Conservation (phyloP, 2,888 invertebrate genomes). For the Caradrina clavipalpis region DNA sequence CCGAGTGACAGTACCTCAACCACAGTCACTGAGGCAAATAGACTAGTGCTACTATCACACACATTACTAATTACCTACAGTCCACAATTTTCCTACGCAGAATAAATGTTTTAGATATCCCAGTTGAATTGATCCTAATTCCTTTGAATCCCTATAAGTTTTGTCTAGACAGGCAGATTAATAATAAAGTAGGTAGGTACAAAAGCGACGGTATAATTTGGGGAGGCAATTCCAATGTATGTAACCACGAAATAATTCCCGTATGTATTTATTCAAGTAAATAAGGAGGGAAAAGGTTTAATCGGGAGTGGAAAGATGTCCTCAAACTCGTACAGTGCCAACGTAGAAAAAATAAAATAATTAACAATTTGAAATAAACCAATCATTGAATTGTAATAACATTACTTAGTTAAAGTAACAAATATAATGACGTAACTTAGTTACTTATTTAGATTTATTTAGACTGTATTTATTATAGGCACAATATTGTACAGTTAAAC, state of each 20-base stretch:
- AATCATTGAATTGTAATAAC: slow-evolving; percentile 64
- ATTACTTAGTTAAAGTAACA: slow-evolving; percentile 61
- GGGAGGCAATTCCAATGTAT: neutral
- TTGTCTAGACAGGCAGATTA: neutral
- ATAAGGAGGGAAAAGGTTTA: too few relatives aligned
- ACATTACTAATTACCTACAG: too few relatives aligned
- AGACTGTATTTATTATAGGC: slow-evolving; percentile 55
- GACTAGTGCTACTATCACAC: too few relatives aligned
- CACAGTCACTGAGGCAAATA: too few relatives aligned
- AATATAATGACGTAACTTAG: slow-evolving; percentile 69
- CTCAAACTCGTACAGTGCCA: slow-evolving; percentile 63
- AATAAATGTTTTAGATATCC: too few relatives aligned
- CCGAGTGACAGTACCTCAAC: too few relatives aligned
- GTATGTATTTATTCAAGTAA: neutral
- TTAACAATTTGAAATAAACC: slow-evolving; percentile 53
- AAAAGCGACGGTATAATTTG: neutral
- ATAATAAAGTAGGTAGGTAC: neutral
- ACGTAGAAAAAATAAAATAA: slow-evolving; percentile 53
- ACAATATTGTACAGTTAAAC: slow-evolving; percentile 63
- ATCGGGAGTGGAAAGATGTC: slow-evolving; percentile 14
- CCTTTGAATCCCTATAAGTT: slow-evolving; percentile 1
- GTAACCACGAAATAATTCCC: neutral
- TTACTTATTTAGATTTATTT: slow-evolving; percentile 59
- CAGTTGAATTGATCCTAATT: neutral
- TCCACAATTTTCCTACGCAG: too few relatives aligned